phyloP scores from a whole-genome alignment of 2,888 invertebrate species.

The Drosophila buzzatii region DNA sequence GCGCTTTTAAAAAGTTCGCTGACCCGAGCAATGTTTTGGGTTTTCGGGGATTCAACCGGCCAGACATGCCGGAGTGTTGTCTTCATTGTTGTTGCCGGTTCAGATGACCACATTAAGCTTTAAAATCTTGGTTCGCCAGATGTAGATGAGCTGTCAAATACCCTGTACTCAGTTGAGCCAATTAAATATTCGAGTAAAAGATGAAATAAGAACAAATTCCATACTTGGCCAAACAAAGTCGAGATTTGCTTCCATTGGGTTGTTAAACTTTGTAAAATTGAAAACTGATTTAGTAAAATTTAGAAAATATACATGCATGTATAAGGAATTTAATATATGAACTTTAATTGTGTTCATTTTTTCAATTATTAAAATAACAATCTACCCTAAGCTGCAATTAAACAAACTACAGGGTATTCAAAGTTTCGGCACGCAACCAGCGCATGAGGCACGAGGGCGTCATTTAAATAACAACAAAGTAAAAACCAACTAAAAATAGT shows the following conservation, averaged over 20 bases:
- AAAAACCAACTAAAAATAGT: constrained; percentile 77
- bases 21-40: constrained; percentile 72
- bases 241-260: too few species aligned
- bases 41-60: constrained; percentile 64
- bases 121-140: constrained; percentile 8
- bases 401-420: constrained; percentile 25
- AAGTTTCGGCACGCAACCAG: constrained; percentile 35
- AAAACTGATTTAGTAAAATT: too few species aligned
- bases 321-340: neutral
- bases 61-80: constrained; percentile 64
- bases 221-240: neutral
- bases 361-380: too few species aligned
- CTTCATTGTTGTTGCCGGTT: constrained; percentile 40
- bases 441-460: constrained; percentile 60
- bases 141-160: constrained; percentile 13
- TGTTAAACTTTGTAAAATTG: neutral
- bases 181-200: neutral
- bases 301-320: neutral
- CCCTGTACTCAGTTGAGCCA: constrained; percentile 13
- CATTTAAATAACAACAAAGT: constrained; percentile 79
- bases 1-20: constrained; percentile 71
- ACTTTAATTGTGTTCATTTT: neutral
- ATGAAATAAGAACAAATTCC: neutral
- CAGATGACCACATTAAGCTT: constrained; percentile 72
- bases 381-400: neutral